Evolutionary conservation across 2,113 vertebrate genomes (phyloP), one percentile per base, ranked within the genome.

Genomic region (Colinus virginianus): DNA sequence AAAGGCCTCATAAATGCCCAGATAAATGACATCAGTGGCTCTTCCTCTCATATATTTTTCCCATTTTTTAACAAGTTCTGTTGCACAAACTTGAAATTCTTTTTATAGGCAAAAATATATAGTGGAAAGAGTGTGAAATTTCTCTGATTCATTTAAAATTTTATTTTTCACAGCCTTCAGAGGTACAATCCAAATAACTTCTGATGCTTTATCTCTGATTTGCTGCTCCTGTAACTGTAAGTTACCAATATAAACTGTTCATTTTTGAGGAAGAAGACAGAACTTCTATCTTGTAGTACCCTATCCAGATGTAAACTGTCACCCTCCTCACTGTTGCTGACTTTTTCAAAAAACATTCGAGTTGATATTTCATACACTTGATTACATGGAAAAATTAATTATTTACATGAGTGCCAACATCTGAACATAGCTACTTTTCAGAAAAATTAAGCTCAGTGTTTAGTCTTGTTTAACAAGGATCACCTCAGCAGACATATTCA

Each of bases 401-500:
- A 72, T 32, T n/a, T 64, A 6, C 36, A 32, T 4, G 40, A 40
- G 3, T 30, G 21, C 36, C 34, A 0, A 0, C 2, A 46, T 56
- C 55, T 62, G 26, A 69, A 84, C 22, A 49, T n/a, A 63, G 12
- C 16, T 7, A 0, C 7, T 74, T 83, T 74, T 77, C 30, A 62
- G 6, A 7, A 67, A 66, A 12, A 59, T 75, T 67, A 84, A 82
- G 9, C 25, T n/a, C 20, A 61, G 13, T 28, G 3, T 67, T 91
- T 28, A 91, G 26, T 48, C 68, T 17, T 30, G 26, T 48, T 82
- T 91, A 56, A 30, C 19, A 59, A 40, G 9, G 0, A 46, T 43
- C 25, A 76, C 40, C 8, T 56, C n/a, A 68, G 30, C 26, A 82
- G 32, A 66, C 46, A 11, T 6, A 40, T n/a, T 22, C n/a, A 23